Base-by-base conservation (phyloP, 2,113 vertebrate species). In the Anthoscopus minutus region DNA sequence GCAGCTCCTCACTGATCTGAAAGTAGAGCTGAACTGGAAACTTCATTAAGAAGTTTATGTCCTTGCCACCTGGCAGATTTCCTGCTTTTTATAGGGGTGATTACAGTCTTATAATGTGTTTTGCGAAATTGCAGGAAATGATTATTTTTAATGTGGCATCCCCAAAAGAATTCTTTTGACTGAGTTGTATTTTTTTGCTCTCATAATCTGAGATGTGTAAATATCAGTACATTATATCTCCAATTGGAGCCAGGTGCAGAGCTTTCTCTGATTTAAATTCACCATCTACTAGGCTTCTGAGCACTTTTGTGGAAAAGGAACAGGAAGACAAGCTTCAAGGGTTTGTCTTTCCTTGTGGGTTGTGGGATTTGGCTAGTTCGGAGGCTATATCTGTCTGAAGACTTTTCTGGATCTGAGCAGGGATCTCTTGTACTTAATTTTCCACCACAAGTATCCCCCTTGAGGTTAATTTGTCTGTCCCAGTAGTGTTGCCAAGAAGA, bases 391-490 rank as follows among this genome's bases (percentile, higher is more conserved):
- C 48, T 87, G 65, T 91, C 89, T 79, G 42, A 81, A 84, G 80
- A 31, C 18, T 87, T 69, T 50, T 80, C 76, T 93, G 71, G 38
- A 51, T 93, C 58, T 93, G 45, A 42, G 54, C 71, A 88, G 35
- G 51, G 35, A 89, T 85, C 33, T 88, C 54, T 88, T 37, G 33
- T 73, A 62, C 71, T 94, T 89, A 58, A 70, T 88, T 73, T 88
- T 94, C 71, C 44, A 93, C 85, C 92, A 96, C 88, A 94, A 92
- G 92, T 89, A 83, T 88, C 76, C 30, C 79, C 86, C 92, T 90
- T 88, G 91, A 91, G 90, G 30, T 95, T 94, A 17, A 79, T 94
- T 91, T 0, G 0, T 80, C 70, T 91, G 70, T 86, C 87, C 62
- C 67, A 65, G 18, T 47, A 54, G 85, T 33, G 82, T 64, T 92